phyloP scores from a whole-genome alignment of 2,797 vertebrate genomes.

The Gastrophryne carolinensis region DNA sequence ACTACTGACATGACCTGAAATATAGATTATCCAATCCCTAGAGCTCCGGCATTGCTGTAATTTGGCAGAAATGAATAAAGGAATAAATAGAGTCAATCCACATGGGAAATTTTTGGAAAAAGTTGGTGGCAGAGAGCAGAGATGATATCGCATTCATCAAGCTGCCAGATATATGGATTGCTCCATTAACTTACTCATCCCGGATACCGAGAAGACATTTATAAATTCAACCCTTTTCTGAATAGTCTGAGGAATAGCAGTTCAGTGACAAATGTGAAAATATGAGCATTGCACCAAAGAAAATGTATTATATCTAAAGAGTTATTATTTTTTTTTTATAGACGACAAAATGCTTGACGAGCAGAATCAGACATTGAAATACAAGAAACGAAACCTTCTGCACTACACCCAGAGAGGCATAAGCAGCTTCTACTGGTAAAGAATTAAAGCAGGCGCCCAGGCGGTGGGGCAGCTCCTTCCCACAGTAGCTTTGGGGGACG shows the following conservation, averaged over 20 bases:
- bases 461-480: no score
- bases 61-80: constrained; percentile 21
- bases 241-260: background rate
- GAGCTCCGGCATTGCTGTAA: background rate
- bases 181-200: background rate
- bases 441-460: no score
- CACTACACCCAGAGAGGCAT: background rate
- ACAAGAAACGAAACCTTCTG: background rate
- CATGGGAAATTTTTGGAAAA: constrained; percentile 4
- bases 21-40: constrained; percentile 15
- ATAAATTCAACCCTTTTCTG: background rate
- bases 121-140: background rate
- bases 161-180: background rate
- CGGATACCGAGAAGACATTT: background rate
- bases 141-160: constrained; percentile 11
- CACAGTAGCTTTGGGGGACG: no score
- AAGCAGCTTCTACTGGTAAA: no score
- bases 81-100: constrained; percentile 7
- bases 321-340: background rate
- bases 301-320: background rate
- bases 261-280: background rate
- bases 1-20: constrained; percentile 2
- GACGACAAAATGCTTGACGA: background rate
- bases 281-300: background rate
- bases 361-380: background rate